A percentile compares a stretch with the other conserved stretches of the same genome.
Evolutionary conservation across 2,888 invertebrate genomes (phyloP).

Genomic region (Heliothis peltigera): DNA sequence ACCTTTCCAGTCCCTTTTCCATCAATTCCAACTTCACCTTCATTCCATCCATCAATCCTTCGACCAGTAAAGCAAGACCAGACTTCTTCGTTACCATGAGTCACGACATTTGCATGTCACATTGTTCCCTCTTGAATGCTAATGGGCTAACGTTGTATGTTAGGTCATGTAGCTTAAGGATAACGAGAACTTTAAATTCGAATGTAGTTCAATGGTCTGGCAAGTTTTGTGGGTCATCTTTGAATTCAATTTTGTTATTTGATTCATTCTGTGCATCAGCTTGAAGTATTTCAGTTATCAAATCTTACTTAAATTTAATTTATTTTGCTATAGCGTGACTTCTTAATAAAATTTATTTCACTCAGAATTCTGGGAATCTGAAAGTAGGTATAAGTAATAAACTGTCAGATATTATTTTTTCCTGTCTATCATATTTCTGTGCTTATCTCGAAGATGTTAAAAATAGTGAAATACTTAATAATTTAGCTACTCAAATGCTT

Average conservation of each 20-base stretch:
- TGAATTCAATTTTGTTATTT: neutral
- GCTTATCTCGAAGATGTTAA: too few relatives aligned
- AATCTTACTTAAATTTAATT: too few relatives aligned
- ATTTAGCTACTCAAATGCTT: conserved; percentile 5
- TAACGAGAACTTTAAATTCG: conserved; percentile 18
- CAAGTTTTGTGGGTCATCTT: neutral
- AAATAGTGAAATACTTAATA: conserved; percentile 9
- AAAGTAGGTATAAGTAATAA: too few relatives aligned
- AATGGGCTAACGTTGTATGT: conserved; percentile 28
- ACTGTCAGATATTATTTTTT: too few relatives aligned
- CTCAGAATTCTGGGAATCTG: too few relatives aligned
- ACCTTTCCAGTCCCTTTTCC: too few relatives aligned
- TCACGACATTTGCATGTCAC: conserved; percentile 30
- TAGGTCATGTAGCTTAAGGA: conserved; percentile 43
- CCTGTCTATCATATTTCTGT: too few relatives aligned
- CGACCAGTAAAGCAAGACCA: neutral
- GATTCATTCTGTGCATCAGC: too few relatives aligned
- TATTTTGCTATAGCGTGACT: too few relatives aligned
- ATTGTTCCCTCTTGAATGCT: conserved; percentile 32
- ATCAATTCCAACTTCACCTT: neutral
- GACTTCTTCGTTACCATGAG: conserved; percentile 27
- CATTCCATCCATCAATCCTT: neutral
- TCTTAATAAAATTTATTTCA: too few relatives aligned
- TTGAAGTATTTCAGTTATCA: too few relatives aligned
- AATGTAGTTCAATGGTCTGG: conserved; percentile 23